A percentile compares a stretch with the other conserved stretches of the same genome.
phyloP scores from a whole-genome alignment of 2,888 invertebrate species.

The Drosophila birchii region DNA sequence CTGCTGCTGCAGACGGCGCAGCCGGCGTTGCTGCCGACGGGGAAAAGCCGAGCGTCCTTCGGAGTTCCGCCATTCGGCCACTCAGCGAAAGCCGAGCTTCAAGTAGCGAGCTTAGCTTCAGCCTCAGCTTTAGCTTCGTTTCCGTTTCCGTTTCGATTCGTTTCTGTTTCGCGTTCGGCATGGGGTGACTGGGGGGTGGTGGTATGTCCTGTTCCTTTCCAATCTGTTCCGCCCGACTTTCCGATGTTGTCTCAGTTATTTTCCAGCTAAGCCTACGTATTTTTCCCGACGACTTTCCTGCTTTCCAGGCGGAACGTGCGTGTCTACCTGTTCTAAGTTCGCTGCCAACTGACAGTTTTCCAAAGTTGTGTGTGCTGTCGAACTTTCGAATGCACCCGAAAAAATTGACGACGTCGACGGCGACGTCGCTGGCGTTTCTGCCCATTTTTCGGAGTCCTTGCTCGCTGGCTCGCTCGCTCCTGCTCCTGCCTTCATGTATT shows the following conservation, averaged over 20 bases:
- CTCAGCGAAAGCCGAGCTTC: conserved; percentile 8
- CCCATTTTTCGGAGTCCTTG: conserved; percentile 13
- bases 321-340: conserved; percentile 86
- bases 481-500: too few relatives aligned
- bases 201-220: conserved; percentile 25
- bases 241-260: not conserved
- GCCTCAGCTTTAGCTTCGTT: conserved; percentile 3
- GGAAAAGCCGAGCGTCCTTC: conserved; percentile 12
- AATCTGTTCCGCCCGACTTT: conserved; percentile 27
- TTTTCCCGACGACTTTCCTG: conserved; percentile 22
- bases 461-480: not conserved
- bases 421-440: conserved; percentile 26
- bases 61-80: conserved; percentile 3
- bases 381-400: conserved; percentile 83
- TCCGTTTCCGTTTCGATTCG: conserved; percentile 7
- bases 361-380: conserved; percentile 83
- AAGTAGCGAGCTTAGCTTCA: not conserved
- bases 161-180: conserved; percentile 2
- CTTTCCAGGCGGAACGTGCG: conserved; percentile 83
- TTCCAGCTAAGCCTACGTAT: conserved; percentile 3
- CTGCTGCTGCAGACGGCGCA: conserved; percentile 12
- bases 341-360: conserved; percentile 86
- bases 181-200: not conserved
- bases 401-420: conserved; percentile 82
- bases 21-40: conserved; percentile 18